Evolutionary conservation across 2,113 vertebrate species (phyloP).

Genomic region (Paracanthobrama guichenoti): DNA sequence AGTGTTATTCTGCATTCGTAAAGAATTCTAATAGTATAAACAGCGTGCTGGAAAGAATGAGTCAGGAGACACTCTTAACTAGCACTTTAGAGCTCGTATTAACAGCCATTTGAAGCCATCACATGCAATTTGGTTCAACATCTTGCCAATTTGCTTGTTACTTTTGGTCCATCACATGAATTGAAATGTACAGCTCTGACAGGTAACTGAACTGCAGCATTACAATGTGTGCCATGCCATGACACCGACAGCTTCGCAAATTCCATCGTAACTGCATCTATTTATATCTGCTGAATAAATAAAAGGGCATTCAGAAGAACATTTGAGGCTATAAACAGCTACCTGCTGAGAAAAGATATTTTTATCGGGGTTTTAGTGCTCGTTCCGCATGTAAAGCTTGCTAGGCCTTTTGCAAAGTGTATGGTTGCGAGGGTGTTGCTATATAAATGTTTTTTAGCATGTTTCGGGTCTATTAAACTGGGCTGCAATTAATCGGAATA

Average conservation of each 20-base stretch:
- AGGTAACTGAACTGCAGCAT: neutral
- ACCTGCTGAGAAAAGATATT: neutral
- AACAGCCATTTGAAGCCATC: slow-evolving; percentile 26
- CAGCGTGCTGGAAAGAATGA: slow-evolving; percentile 51
- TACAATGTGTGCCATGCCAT: neutral
- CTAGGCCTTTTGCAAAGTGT: neutral
- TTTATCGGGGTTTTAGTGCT: neutral
- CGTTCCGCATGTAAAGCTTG: neutral
- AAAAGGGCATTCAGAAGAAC: slow-evolving; percentile 1
- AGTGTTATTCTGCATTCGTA: slow-evolving; percentile 46
- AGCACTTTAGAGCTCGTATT: slow-evolving; percentile 21
- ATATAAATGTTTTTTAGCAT: neutral
- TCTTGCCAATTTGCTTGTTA: slow-evolving; percentile 17
- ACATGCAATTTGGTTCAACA: neutral
- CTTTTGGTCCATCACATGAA: neutral
- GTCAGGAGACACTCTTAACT: slow-evolving; percentile 41
- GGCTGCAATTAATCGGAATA: too few relatives aligned
- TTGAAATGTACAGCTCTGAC: neutral
- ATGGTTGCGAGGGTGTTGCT: neutral
- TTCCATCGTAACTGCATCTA: neutral
- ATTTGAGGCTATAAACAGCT: neutral
- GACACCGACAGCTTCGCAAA: neutral
- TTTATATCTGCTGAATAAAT: slow-evolving; percentile 26
- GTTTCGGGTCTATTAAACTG: neutral
- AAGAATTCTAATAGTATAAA: slow-evolving; percentile 45